Evolutionary conservation across 2,888 invertebrate species (phyloP).

Genomic region (Entomobrya multifasciata): DNA sequence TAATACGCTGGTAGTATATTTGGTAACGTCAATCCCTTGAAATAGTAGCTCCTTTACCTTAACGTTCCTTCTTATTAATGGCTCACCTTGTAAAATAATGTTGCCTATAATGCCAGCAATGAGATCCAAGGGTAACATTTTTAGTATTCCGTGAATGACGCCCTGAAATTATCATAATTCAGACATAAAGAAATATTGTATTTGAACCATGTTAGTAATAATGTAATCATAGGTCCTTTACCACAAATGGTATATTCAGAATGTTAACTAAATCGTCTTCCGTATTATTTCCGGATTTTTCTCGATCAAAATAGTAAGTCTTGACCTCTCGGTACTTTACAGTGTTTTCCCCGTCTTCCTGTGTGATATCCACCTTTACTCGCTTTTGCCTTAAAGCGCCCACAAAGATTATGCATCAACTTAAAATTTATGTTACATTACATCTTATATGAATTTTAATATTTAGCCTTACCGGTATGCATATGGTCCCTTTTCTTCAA

Average conservation of each 20-base stretch:
- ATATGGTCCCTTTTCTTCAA: conserved; percentile 51
- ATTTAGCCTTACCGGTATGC: neutral
- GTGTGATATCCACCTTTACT: conserved; percentile 29
- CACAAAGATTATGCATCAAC: conserved; percentile 12
- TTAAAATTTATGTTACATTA: neutral
- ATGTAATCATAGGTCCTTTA: no score
- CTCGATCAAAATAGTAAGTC: conserved; percentile 59
- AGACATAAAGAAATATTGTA: no score
- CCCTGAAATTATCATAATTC: neutral
- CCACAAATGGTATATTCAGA: conserved; percentile 56
- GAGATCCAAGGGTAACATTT: conserved; percentile 11
- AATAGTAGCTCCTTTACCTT: conserved; percentile 56
- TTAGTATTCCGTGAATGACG: neutral
- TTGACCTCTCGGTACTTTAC: conserved; percentile 61
- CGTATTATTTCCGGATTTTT: conserved; percentile 16
- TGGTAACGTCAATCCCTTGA: conserved; percentile 56
- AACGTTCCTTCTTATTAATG: conserved; percentile 44
- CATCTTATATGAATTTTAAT: no score
- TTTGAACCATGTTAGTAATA: no score
- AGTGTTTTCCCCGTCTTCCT: neutral
- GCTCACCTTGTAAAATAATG: conserved; percentile 19
- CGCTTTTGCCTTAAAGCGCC: conserved; percentile 42
- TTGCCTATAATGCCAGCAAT: conserved; percentile 28
- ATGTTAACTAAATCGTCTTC: conserved; percentile 59
- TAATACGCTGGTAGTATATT: conserved; percentile 25